Percentiles rank a stretch among this genome's conserved stretches.
Conservation (phyloP, 2,113 vertebrate genomes). For the Shinisaurus crocodilurus region DNA sequence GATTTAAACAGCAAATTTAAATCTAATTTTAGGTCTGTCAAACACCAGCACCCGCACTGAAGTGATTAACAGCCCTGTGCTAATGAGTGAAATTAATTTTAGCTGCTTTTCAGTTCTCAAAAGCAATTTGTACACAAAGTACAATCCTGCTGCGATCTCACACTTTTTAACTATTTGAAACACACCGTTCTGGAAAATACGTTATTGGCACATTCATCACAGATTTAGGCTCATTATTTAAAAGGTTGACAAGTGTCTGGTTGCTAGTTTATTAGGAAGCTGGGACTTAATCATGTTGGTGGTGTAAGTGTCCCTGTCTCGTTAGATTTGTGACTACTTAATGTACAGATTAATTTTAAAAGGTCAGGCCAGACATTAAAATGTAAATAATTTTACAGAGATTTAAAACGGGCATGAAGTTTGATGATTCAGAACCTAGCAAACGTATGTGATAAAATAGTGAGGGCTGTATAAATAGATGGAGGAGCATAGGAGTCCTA, state of each 20-base stretch:
- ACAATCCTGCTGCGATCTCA: slow-evolving; percentile 52
- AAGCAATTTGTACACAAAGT: slow-evolving; percentile 68
- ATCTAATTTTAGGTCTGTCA: slow-evolving; percentile 50
- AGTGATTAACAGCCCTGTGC: slow-evolving; percentile 56
- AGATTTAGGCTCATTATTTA: slow-evolving; percentile 61
- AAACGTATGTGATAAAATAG: slow-evolving; percentile 6
- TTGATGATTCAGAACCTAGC: slow-evolving; percentile 58
- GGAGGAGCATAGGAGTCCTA: background rate
- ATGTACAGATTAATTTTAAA: slow-evolving; percentile 52
- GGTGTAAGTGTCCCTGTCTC: slow-evolving; percentile 60
- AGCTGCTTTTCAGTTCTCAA: slow-evolving; percentile 64
- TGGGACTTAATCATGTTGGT: slow-evolving; percentile 64
- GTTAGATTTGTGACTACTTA: slow-evolving; percentile 62
- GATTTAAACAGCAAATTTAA: slow-evolving; percentile 33
- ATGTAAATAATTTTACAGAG: slow-evolving; percentile 62
- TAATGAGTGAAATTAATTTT: slow-evolving; percentile 73
- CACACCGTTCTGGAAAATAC: slow-evolving; percentile 57
- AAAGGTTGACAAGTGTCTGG: slow-evolving; percentile 52
- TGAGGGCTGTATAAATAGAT: background rate
- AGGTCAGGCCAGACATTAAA: slow-evolving; percentile 55
- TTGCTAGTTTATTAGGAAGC: slow-evolving; percentile 63
- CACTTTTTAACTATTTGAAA: slow-evolving; percentile 59
- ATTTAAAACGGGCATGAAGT: slow-evolving; percentile 60
- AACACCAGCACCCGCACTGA: slow-evolving; percentile 42
- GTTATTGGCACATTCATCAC: slow-evolving; percentile 64